These are phyloP conservation scores for Lacerta agilis DNA, from an alignment of 2,797 vertebrate genomes.

Conservation along the genomic window DNA sequence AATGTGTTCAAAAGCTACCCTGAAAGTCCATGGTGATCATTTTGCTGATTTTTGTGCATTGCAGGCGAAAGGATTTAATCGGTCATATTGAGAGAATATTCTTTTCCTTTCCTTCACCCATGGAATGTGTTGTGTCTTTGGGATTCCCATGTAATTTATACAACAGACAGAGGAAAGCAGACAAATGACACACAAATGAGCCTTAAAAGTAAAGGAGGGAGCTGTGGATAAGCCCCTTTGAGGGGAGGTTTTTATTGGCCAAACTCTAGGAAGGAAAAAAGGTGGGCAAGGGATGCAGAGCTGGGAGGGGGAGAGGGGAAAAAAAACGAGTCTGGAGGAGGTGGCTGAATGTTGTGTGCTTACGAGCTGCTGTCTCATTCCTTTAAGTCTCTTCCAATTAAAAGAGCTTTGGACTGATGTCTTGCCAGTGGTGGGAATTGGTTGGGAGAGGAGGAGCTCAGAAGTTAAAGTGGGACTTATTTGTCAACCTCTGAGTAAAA, in stretches of 20 bases:
- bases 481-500: constrained; percentile 64
- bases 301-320: not conserved
- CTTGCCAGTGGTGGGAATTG: constrained; percentile 64
- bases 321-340: constrained; percentile 43
- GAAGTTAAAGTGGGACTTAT: constrained; percentile 53
- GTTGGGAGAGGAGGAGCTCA: constrained; percentile 53
- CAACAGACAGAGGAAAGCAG: not conserved
- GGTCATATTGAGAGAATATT: not conserved
- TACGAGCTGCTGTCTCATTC: constrained; percentile 48
- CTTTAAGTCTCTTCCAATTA: constrained; percentile 64
- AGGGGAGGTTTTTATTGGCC: constrained; percentile 32
- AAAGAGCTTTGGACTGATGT: constrained; percentile 64
- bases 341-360: constrained; percentile 24
- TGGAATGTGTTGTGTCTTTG: not conserved
- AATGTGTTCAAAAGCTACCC: constrained; percentile 45
- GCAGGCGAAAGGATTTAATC: constrained; percentile 6
- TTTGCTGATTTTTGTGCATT: constrained; percentile 35
- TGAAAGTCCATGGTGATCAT: constrained; percentile 9
- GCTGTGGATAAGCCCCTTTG: not conserved
- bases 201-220: constrained; percentile 16
- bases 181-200: not conserved
- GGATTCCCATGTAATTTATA: not conserved
- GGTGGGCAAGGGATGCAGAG: not conserved
- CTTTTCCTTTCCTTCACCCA: not conserved
- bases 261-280: constrained; percentile 9